Percentiles rank a stretch among this genome's conserved stretches.
These are phyloP conservation scores for Enteromius radiatus DNA, from an alignment of 2,797 vertebrate species.

Conservation along the genomic window DNA sequence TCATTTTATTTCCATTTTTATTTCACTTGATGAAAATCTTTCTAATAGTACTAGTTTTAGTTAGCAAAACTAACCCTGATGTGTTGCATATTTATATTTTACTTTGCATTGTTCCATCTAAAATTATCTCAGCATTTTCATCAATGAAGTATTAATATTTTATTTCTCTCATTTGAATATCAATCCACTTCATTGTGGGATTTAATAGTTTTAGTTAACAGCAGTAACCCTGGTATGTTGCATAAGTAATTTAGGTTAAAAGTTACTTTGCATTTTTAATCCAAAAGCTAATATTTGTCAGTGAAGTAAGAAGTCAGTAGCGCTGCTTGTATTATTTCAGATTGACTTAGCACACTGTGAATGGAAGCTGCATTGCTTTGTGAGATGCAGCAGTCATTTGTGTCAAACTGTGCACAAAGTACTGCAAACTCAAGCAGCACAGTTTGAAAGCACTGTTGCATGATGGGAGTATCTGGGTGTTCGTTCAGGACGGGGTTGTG, in stretches of 20 bases:
- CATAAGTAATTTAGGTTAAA: not conserved
- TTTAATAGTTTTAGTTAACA: not conserved
- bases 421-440: not conserved
- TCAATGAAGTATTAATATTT: not conserved
- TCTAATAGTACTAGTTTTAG: not conserved
- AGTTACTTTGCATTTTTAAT: not conserved
- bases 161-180: not conserved
- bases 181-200: not conserved
- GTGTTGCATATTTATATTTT: not conserved
- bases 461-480: slow-evolving; percentile 20
- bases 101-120: not conserved
- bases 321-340: not conserved
- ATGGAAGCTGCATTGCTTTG: not conserved
- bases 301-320: not conserved
- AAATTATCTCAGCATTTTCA: not conserved
- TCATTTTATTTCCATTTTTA: not conserved
- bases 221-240: not conserved
- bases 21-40: not conserved
- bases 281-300: not conserved
- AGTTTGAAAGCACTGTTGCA: not conserved
- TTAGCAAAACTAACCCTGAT: not conserved
- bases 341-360: not conserved
- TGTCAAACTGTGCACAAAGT: slow-evolving; percentile 4
- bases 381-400: not conserved
- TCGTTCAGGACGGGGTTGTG: not conserved